Evolutionary conservation across 2,797 vertebrate genomes (phyloP).

Genomic region (Gallinago stenura): DNA sequence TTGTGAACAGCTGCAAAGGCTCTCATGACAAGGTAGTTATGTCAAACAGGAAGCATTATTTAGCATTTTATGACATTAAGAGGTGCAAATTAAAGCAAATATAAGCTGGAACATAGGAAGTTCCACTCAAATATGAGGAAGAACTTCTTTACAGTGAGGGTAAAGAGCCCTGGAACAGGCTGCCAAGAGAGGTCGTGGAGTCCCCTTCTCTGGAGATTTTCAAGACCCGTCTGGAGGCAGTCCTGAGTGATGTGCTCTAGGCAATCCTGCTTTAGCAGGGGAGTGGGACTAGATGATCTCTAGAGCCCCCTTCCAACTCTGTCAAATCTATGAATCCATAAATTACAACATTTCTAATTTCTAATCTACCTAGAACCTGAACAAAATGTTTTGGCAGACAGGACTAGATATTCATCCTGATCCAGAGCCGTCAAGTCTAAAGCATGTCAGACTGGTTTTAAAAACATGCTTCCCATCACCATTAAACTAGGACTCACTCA

Average conservation of each 20-base stretch:
- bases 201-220: too few relatives aligned
- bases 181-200: too few relatives aligned
- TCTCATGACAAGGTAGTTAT: not conserved
- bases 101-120: too few relatives aligned
- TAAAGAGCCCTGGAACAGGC: too few relatives aligned
- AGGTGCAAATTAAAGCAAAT: not conserved
- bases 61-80: not conserved
- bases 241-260: too few relatives aligned
- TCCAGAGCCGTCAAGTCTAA: not conserved
- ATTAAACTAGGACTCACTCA: not conserved
- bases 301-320: too few relatives aligned
- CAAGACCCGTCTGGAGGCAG: too few relatives aligned
- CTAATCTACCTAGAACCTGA: not conserved
- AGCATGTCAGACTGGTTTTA: not conserved
- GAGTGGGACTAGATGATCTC: too few relatives aligned
- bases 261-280: too few relatives aligned
- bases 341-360: not conserved
- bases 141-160: too few relatives aligned
- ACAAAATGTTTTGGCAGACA: not conserved
- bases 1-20: not conserved
- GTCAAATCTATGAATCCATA: too few relatives aligned
- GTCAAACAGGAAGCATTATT: not conserved
- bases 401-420: not conserved
- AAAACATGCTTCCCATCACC: not conserved
- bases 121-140: too few relatives aligned